Base-by-base conservation (phyloP, 2,797 vertebrate species). In the Sebastes itinus region DNA sequence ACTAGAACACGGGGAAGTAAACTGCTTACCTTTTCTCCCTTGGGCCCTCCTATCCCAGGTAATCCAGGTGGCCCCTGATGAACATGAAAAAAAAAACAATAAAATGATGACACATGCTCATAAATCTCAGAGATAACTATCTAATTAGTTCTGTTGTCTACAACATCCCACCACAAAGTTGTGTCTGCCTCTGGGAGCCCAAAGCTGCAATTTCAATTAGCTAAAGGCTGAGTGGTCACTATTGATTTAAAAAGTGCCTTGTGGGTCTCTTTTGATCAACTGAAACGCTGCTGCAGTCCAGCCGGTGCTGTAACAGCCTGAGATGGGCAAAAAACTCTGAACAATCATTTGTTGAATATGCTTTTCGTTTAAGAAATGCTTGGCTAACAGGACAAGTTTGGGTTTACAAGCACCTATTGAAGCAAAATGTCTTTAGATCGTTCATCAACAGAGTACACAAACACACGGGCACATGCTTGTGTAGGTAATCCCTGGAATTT, bases 11-110 rank as follows among this genome's bases (percentile, higher is more conserved):
- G 1, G 27, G 28, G 6, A 23, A n/a, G 49, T 69, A 62, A 78
- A 79, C 89, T 54, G 64, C 94, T 92, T 96, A 99, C 99, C 95
- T 98, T 99, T 92, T 98, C 98, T 88, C 99, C 99, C 88, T 98
- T 98, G 92, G 96, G 95, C 95, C 98, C 99, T 88, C 79, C 95
- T 84, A 97, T 88, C 78, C 98, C 99, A 86, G 97, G 97, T 94
- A 97, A 94, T 89, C 98, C 99, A 67, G 93, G 95, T 67, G 96
- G 97, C 87, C 99, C 99, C 99, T 99, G 90, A 62, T 68, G 73
- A 91, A 86, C 72, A 82, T 86, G 83, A 52, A 32, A 63, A 52
- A 32, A 63, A 32, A 60, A 76, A 60, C 9, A 65, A 68, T 28
- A 59, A 30, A 65, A 67, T 28, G 9, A 64, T 55, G 27, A 8